A percentile compares a stretch with the other conserved stretches of the same genome.
These are phyloP conservation scores for Drosophila setifemur DNA, from an alignment of 1,140 invertebrate genomes.

Conservation along the genomic window DNA sequence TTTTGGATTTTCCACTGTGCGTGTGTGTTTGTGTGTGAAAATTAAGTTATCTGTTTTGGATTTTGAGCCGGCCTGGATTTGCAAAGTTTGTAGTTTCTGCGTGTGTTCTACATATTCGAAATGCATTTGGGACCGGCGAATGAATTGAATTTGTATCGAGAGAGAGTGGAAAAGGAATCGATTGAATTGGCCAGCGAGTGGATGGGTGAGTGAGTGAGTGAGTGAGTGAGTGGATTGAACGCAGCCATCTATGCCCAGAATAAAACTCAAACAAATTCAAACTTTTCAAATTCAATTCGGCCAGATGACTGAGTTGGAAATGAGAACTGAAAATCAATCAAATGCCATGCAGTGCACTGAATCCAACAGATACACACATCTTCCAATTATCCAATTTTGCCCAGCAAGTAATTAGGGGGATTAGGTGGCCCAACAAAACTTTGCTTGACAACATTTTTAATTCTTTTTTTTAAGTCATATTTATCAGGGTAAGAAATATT, in stretches of 20 bases:
- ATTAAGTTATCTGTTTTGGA: constrained; percentile 47
- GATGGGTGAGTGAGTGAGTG: not conserved
- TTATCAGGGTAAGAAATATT: too few species aligned
- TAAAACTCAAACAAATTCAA: constrained; percentile 12
- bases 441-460: too few species aligned
- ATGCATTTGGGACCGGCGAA: constrained; percentile 14
- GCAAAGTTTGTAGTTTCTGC: constrained; percentile 20
- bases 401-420: too few species aligned
- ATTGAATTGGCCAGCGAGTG: not conserved
- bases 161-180: constrained; percentile 12
- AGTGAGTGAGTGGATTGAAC: constrained; percentile 5
- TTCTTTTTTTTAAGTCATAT: too few species aligned
- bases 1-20: not conserved
- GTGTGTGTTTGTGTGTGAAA: constrained; percentile 2
- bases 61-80: constrained; percentile 39
- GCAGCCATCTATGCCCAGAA: constrained; percentile 10
- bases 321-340: not conserved
- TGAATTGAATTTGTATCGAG: constrained; percentile 34
- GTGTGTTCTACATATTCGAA: constrained; percentile 22
- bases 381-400: too few species aligned
- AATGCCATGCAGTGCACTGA: not conserved
- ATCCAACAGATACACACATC: not conserved
- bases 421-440: too few species aligned
- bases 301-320: not conserved
- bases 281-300: constrained; percentile 3